Conservation (phyloP, 1,140 invertebrate genomes). For the Melipona quadrifasciata region DNA sequence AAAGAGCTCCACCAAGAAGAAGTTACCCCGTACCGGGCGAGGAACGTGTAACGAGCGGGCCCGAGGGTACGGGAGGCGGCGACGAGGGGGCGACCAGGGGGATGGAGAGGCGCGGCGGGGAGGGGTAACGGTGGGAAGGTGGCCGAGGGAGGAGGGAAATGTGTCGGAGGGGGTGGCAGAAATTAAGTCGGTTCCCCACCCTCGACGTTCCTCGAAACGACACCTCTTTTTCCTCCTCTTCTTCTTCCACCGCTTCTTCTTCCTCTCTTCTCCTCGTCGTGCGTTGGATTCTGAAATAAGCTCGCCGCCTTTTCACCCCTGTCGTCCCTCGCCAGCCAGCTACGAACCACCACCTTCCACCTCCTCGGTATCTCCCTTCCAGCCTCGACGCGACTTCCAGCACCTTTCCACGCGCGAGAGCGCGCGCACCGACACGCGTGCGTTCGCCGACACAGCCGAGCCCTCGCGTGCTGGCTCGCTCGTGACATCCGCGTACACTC, state of each 20-base stretch:
- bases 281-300: conserved; percentile 79
- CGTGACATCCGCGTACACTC: conserved; percentile 50
- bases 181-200: conserved; percentile 77
- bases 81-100: conserved; percentile 18
- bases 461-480: conserved; percentile 7
- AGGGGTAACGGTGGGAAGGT: background rate
- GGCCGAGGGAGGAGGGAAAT: conserved; percentile 40
- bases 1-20: conserved; percentile 40
- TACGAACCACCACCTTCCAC: conserved; percentile 51
- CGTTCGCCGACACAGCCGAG: background rate
- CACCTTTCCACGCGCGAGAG: conserved; percentile 53
- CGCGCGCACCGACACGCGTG: conserved; percentile 36
- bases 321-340: conserved; percentile 16
- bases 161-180: conserved; percentile 67
- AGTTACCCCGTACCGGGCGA: conserved; percentile 64
- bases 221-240: conserved; percentile 66
- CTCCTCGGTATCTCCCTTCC: conserved; percentile 22
- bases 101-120: conserved; percentile 13
- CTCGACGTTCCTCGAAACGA: conserved; percentile 60
- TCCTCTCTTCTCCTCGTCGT: conserved; percentile 60
- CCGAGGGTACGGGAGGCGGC: conserved; percentile 31
- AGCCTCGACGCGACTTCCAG: conserved; percentile 42
- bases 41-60: conserved; percentile 71
- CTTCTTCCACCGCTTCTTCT: conserved; percentile 61
- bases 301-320: conserved; percentile 59